A percentile compares a stretch with the other conserved stretches of the same genome.
Evolutionary conservation across 2,113 vertebrate genomes (phyloP).

Genomic region (Anarrhichthys ocellatus): DNA sequence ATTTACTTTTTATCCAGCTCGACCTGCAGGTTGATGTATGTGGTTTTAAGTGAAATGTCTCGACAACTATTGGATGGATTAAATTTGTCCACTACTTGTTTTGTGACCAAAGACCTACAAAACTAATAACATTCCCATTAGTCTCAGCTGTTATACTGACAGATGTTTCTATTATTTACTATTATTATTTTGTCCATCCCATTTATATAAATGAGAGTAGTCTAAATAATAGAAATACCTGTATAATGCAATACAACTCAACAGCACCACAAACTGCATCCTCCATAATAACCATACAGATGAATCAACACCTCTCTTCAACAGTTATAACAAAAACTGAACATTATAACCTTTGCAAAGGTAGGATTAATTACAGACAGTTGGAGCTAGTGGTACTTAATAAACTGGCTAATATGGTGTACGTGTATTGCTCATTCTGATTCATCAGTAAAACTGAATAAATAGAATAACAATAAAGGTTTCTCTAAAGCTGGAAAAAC

Average conservation of each 20-base stretch:
- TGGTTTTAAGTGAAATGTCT: background rate
- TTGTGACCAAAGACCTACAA: background rate
- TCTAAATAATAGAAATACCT: background rate
- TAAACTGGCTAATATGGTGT: background rate
- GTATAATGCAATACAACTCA: background rate
- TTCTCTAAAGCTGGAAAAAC: background rate
- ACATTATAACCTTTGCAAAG: background rate
- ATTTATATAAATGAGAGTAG: background rate
- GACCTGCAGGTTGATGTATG: background rate
- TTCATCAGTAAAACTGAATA: background rate
- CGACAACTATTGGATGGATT: background rate
- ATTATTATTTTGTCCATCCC: background rate
- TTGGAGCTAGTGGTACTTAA: background rate
- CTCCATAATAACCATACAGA: background rate
- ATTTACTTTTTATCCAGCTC: background rate
- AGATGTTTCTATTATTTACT: background rate
- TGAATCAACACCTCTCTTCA: too few relatives aligned
- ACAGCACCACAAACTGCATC: background rate
- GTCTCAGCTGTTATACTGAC: background rate
- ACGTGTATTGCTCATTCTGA: background rate
- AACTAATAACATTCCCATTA: background rate
- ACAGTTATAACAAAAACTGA: background rate
- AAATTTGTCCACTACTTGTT: background rate
- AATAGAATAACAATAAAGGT: background rate
- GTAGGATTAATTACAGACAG: background rate